Percentiles rank a stretch among this genome's conserved stretches.
Evolutionary conservation across 1,140 invertebrate species (phyloP).

Genomic region (Conopomorpha cramerella): DNA sequence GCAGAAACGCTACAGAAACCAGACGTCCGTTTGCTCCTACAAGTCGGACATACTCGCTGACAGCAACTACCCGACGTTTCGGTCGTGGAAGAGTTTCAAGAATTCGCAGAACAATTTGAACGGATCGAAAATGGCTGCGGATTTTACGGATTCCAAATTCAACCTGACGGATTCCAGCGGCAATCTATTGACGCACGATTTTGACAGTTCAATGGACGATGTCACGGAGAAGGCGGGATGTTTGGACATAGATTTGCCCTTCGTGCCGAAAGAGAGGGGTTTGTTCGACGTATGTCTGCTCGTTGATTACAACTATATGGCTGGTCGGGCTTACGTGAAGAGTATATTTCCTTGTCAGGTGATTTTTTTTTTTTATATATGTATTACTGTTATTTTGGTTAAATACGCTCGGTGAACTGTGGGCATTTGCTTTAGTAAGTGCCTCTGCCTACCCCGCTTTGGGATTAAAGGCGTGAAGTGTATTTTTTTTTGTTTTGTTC

Average conservation of each 20-base stretch:
- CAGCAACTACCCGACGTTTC: conserved; percentile 36
- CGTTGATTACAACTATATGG: conserved; percentile 67
- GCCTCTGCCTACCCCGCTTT: too few species aligned
- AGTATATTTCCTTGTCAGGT: conserved; percentile 69
- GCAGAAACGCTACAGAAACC: conserved; percentile 23
- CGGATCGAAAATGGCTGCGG: conserved; percentile 25
- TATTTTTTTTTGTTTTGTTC: too few species aligned
- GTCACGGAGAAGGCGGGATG: conserved; percentile 44
- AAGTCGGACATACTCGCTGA: conserved; percentile 29
- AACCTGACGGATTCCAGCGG: conserved; percentile 34
- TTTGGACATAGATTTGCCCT: conserved; percentile 28
- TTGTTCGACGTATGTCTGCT: conserved; percentile 69
- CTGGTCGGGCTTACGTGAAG: conserved; percentile 66
- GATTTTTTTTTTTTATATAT: conserved; percentile 13
- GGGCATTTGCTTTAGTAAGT: too few species aligned
- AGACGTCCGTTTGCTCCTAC: conserved; percentile 41
- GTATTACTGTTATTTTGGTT: too few species aligned
- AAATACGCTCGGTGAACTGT: too few species aligned
- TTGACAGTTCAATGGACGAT: conserved; percentile 14
- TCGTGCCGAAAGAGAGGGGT: conserved; percentile 36
- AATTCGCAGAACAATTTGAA: conserved; percentile 28
- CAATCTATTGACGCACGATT: conserved; percentile 23
- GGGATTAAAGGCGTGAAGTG: too few species aligned
- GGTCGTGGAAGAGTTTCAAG: conserved; percentile 45
- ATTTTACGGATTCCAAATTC: conserved; percentile 26